phyloP scores from a whole-genome alignment of 2,113 vertebrate genomes.

The Rousettus leschenaultii region DNA sequence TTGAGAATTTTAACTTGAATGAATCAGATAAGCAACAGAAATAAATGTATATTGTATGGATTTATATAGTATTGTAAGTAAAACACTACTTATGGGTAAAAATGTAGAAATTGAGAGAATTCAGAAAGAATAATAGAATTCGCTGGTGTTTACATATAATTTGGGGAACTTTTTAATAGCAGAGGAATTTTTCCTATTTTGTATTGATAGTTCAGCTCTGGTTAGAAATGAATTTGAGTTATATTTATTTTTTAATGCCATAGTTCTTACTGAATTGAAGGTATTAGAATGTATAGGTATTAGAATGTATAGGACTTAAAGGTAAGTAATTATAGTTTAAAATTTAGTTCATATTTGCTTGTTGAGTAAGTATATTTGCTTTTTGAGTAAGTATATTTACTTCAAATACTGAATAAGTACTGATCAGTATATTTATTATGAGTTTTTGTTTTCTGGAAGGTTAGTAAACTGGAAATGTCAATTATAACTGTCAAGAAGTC shows the following conservation, averaged over 20 bases:
- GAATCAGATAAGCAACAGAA: slow-evolving; percentile 53
- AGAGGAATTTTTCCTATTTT: slow-evolving; percentile 16
- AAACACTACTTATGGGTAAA: slow-evolving; percentile 31
- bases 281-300: slow-evolving; percentile 45
- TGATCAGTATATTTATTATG: slow-evolving; percentile 35
- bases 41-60: slow-evolving; percentile 46
- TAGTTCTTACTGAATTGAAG: slow-evolving; percentile 57
- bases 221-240: slow-evolving; percentile 50
- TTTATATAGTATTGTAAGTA: not conserved
- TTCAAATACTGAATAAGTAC: slow-evolving; percentile 20
- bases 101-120: slow-evolving; percentile 36
- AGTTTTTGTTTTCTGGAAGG: slow-evolving; percentile 37
- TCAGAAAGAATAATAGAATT: slow-evolving; percentile 33
- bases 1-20: slow-evolving; percentile 45
- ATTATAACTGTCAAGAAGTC: slow-evolving; percentile 30
- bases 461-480: slow-evolving; percentile 49
- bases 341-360: slow-evolving; percentile 56
- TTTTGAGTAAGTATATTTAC: slow-evolving; percentile 57
- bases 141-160: slow-evolving; percentile 52
- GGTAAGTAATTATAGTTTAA: slow-evolving; percentile 56
- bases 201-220: slow-evolving; percentile 34
- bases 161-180: slow-evolving; percentile 23
- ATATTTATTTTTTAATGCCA: slow-evolving; percentile 64
- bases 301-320: slow-evolving; percentile 33
- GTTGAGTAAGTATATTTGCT: not conserved